A percentile compares a stretch with the other conserved stretches of the same genome.
phyloP scores from a whole-genome alignment of 2,888 invertebrate genomes.

The Zygogramma bicolorata region DNA sequence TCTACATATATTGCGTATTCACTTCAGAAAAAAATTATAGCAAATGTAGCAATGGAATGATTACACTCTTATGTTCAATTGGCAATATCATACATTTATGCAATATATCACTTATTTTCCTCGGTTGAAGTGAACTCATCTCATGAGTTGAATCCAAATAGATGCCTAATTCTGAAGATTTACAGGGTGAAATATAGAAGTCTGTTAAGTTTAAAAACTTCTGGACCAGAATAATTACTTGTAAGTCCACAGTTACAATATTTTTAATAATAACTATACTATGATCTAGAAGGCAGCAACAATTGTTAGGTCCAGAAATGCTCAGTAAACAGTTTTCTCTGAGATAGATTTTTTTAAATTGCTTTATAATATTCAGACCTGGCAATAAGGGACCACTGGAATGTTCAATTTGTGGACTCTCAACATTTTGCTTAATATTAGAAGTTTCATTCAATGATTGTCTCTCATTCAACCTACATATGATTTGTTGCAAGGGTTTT shows the following conservation, averaged over 20 bases:
- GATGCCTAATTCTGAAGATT: constrained; percentile 19
- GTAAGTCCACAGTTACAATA: constrained; percentile 11
- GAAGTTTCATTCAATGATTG: background rate
- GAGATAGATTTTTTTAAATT: background rate
- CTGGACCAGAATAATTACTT: constrained; percentile 5
- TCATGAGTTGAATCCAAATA: background rate
- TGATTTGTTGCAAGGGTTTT: constrained; percentile 10
- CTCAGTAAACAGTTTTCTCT: background rate
- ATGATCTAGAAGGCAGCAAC: constrained; percentile 5
- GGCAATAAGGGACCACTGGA: constrained; percentile 4
- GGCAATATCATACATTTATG: constrained; percentile 21
- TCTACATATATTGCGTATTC: too few species aligned
- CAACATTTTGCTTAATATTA: background rate
- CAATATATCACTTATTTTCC: constrained; percentile 11
- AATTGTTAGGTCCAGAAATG: constrained; percentile 14
- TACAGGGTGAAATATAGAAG: constrained; percentile 7
- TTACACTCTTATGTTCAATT: constrained; percentile 13
- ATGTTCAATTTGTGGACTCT: background rate
- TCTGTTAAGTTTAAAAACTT: constrained; percentile 12
- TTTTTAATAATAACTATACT: constrained; percentile 12
- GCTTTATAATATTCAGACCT: background rate
- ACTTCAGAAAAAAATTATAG: background rate
- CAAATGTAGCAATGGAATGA: background rate
- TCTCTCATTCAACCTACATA: constrained; percentile 15
- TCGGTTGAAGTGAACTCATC: constrained; percentile 15